Evolutionary conservation across 64 coral and sea anemone species (phyloP).

Genomic region (Anthopleura sola): DNA sequence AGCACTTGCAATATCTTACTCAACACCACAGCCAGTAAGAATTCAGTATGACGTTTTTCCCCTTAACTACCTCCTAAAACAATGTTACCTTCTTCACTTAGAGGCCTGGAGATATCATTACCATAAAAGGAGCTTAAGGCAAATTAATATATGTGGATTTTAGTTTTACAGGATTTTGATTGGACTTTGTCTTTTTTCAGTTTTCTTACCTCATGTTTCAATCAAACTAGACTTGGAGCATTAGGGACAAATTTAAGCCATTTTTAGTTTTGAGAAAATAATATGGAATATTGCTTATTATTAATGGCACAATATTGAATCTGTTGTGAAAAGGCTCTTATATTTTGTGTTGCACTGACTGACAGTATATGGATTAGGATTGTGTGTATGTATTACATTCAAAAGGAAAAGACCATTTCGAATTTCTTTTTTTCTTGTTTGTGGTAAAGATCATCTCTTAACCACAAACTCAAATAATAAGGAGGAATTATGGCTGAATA

Average conservation of each 20-base stretch:
- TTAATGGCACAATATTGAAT: neutral
- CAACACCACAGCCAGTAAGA: neutral
- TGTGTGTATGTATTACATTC: neutral
- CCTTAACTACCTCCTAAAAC: constrained; percentile 2
- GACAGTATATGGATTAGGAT: neutral
- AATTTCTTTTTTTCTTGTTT: neutral
- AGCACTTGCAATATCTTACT: constrained; percentile 3
- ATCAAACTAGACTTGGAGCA: constrained; percentile 1
- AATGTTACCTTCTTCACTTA: constrained; percentile 9
- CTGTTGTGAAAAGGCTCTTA: neutral
- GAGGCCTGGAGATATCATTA: neutral
- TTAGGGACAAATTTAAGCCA: neutral
- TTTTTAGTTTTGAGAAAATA: neutral
- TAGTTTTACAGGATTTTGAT: constrained; percentile 4
- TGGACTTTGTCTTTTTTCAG: neutral
- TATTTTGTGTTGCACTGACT: neutral
- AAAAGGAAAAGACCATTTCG: neutral
- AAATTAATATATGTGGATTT: constrained; percentile 23
- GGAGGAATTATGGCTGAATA: neutral
- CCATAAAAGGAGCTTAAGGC: constrained; percentile 16
- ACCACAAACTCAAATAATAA: neutral
- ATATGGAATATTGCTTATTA: constrained; percentile 3
- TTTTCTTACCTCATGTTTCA: neutral
- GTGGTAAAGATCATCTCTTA: neutral
- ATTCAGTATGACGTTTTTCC: neutral